Percentiles rank a stretch among this genome's conserved stretches.
Evolutionary conservation across 2,113 vertebrate genomes (phyloP).

Genomic region (Cricetomys ansorgei): DNA sequence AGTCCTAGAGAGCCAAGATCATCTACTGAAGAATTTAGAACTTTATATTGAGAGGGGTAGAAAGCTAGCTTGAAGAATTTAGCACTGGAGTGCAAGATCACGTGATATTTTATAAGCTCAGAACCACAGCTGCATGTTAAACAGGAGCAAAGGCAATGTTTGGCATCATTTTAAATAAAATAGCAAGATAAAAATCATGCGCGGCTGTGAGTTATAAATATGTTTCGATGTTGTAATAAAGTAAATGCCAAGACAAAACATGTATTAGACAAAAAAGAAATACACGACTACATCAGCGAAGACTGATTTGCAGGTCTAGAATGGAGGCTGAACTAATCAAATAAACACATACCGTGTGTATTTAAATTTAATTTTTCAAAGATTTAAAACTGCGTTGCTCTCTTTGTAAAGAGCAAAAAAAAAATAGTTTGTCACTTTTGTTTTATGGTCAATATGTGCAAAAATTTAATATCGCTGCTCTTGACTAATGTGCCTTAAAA

Average conservation of each 20-base stretch:
- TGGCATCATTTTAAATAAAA: conserved; percentile 40
- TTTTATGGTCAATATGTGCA: neutral
- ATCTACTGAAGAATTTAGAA: neutral
- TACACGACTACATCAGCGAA: neutral
- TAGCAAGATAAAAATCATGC: neutral
- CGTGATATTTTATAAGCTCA: conserved; percentile 3
- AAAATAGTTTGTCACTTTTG: neutral
- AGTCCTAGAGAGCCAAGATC: neutral
- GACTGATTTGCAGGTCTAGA: neutral
- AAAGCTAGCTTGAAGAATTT: neutral
- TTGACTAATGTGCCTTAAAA: conserved; percentile 6
- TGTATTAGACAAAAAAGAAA: conserved; percentile 27
- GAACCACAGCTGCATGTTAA: conserved; percentile 3
- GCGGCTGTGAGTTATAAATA: conserved; percentile 6
- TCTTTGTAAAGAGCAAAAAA: conserved; percentile 28
- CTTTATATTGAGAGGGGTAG: neutral
- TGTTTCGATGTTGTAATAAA: conserved; percentile 27
- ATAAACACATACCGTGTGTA: neutral
- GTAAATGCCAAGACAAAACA: conserved; percentile 35
- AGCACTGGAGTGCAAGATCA: neutral
- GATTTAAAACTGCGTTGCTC: neutral
- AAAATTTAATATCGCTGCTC: conserved; percentile 29
- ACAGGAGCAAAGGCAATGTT: neutral
- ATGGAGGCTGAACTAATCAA: conserved; percentile 1
- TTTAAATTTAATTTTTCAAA: conserved; percentile 58